Conservation (phyloP, 2,888 invertebrate species). For the Orthosia gracilis region DNA sequence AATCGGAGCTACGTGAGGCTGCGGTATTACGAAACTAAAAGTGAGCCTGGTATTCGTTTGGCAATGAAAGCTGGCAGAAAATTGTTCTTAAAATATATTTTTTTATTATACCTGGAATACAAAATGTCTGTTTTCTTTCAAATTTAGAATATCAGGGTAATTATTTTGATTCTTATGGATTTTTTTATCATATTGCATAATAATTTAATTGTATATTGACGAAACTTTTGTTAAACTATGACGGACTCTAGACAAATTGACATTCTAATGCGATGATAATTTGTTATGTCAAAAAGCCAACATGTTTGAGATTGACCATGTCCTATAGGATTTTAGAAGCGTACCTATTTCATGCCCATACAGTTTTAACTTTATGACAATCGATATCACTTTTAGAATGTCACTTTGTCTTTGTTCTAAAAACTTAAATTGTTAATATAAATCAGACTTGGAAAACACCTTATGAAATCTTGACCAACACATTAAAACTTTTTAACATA, state of each 20-base stretch:
- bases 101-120: not conserved
- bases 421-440: not conserved
- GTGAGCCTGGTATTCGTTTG: slow-evolving; percentile 6
- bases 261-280: too few species aligned
- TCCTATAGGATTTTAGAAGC: too few species aligned
- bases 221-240: not conserved
- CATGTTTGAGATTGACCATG: too few species aligned
- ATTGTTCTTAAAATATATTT: not conserved
- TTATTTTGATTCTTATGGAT: not conserved
- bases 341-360: too few species aligned
- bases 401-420: not conserved
- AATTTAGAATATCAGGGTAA: not conserved
- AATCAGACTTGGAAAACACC: too few species aligned
- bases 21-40: slow-evolving; percentile 15
- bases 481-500: not conserved
- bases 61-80: not conserved
- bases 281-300: too few species aligned
- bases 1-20: slow-evolving; percentile 30
- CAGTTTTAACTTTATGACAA: too few species aligned
- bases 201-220: not conserved
- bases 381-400: not conserved
- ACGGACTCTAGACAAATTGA: not conserved
- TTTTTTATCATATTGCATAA: not conserved
- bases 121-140: not conserved
- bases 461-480: not conserved